Evolutionary conservation across 2,113 vertebrate genomes (phyloP).

Genomic region (Capreolus pygargus): DNA sequence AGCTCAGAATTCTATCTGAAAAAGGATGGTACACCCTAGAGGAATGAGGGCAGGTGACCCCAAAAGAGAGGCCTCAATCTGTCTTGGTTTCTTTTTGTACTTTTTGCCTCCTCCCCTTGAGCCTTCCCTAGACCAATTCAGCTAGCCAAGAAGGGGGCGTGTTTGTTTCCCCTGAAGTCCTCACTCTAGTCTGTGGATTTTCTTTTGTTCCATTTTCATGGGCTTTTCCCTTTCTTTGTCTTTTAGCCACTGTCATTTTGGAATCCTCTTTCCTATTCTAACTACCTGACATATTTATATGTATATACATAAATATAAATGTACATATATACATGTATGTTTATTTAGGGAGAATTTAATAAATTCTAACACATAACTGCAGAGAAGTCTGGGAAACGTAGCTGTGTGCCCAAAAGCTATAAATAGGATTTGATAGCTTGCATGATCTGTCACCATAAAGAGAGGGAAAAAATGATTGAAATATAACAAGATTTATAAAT

Average conservation of each 20-base stretch:
- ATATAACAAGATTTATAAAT: not conserved
- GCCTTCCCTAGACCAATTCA: not conserved
- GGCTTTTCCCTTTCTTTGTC: not conserved
- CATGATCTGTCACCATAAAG: not conserved
- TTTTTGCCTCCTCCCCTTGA: not conserved
- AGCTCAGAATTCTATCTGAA: not conserved
- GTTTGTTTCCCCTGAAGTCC: not conserved
- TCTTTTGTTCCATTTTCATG: not conserved
- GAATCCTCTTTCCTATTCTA: not conserved
- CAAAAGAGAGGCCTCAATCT: not conserved
- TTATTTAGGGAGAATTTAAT: not conserved
- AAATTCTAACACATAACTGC: not conserved
- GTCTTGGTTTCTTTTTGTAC: not conserved
- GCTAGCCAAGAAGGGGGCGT: not conserved
- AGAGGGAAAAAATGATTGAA: not conserved
- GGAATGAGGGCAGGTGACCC: fast-evolving
- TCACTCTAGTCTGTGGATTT: not conserved
- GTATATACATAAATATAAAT: not conserved
- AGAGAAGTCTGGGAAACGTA: not conserved
- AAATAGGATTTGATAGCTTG: not conserved
- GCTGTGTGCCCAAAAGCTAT: not conserved
- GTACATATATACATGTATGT: not conserved
- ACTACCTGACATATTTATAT: not conserved
- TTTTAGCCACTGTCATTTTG: not conserved
- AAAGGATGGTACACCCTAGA: not conserved